Evolutionary conservation across 1,140 invertebrate species (phyloP), one percentile per base, ranked within the genome.

Genomic region (Calycopis cecrops): DNA sequence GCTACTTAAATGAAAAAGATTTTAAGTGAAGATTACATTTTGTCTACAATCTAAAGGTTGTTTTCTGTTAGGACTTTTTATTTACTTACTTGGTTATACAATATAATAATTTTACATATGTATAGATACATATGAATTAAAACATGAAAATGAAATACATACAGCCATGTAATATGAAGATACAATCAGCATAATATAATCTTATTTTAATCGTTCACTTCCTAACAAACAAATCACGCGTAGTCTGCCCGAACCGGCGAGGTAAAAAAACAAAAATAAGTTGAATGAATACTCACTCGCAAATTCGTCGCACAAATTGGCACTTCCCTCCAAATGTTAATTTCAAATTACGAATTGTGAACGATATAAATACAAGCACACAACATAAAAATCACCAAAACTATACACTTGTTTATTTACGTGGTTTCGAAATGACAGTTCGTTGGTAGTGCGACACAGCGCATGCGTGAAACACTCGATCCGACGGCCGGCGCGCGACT

Each of bases 401-500:
- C 78, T 74, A 67, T 69, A 72, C 80, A 82, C 76, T 80, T 79
- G 75, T 80, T 81, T 85, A 76, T 85, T 85, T 85, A 85, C 81
- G 73, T 79, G 69, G 66, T 65, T 71, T 77, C 77, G 71, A 69
- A 71, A 73, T 79, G 76, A 74, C 75, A 76, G 69, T 76, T 63
- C 73, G 70, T 65, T 66, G 53, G 55, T 48, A 44, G 18, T 21
- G 12, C 28, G n/a, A 28, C 51, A 59, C 16, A 12, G 62, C 79
- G 79, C 81, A 81, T 82, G 79, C 81, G 78, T 68, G 60, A 16
- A 57, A 66, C 63, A 56, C 61, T 65, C 57, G 18, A 53, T 55
- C 47, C 60, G 57, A 60, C 67, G 65, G 65, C 60, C 62, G 61
- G 64, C 70, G 69, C 66, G 57, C 70, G 69, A 85, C 77, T 80